Base-by-base conservation (phyloP, 37 sponge, comb jelly and placozoan genomes). In the Mnemiopsis leidyi region DNA sequence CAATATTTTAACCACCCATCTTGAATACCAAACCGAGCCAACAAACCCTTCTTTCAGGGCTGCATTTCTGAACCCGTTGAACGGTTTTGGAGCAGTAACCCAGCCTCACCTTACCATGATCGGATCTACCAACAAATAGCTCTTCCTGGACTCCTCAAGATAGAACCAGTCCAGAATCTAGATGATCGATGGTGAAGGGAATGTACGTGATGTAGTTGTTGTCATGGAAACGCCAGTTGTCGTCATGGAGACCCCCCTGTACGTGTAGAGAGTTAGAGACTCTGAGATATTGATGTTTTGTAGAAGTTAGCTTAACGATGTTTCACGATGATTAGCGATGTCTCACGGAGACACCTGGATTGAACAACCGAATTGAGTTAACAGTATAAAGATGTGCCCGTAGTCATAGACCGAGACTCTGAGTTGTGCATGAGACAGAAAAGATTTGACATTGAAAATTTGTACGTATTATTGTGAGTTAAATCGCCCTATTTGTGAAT, bases 81-180 rank as follows among this genome's bases (percentile, higher is more conserved):
- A 77, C 79, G 79, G 79, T 34, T 77, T 77, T 36, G 79, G 79
- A 32, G 79, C 79, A 26, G 36, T 77, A 9, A 77, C 79, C 33
- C 79, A 77, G 35, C 79, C 79, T 20, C 79, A 77, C 36, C 79
- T 77, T 36, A 77, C 79, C 32, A 77, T 77, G 79, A 77, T 77
- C 32, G 79, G 79, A 34, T 77, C 79, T 32, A 77, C 79, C 79
- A 77, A 77, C 79, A 77, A 77, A 77, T 77, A 77, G 32, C 79
- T 77, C 26, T 71, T 25, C 73, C 23, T 25, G 2, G 73, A 30
- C 23, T 67, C 13, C 68, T 67, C 68, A 67, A 67, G 13, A 67
- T 67, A n/a, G n/a, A n/a, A n/a, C n/a, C n/a, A n/a, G n/a, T n/a
- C n/a, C n/a, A n/a, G n/a, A n/a, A n/a, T n/a, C n/a, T n/a, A n/a